Base-by-base conservation (phyloP, 2,888 invertebrate genomes). In the Euplexia lucipara region DNA sequence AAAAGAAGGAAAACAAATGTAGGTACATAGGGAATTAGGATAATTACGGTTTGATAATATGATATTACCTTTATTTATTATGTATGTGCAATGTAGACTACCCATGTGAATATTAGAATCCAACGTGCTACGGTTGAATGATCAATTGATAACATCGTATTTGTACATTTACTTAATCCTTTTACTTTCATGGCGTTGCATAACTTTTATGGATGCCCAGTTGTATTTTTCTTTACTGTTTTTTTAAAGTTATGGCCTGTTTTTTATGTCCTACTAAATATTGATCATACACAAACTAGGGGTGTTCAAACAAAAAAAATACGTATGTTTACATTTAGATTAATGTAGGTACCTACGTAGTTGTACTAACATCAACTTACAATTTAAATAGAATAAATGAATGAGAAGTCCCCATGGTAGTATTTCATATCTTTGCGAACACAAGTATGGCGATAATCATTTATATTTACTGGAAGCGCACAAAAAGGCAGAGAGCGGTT, bases 401-500 rank as follows among this genome's bases (percentile, higher is more conserved):
- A 76, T 63, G 56, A 63, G 67, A 57, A 72, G 61, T 57, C 47
- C 14, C 66, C 49, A 35, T 35, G 10, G 35, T 52, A 53, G 47
- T 76, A 71, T 57, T 71, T 75, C 67, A 71, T 75, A 75, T 60
- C 56, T 56, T 59, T 45, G 53, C 74, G 69, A 57, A 70, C 35
- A 52, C 54, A 66, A 51, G 65, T 66, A 66, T 54, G 44, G 56
- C 59, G 61, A 68, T 76, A 70, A 67, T 62, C 69, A 58, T 75
- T 77, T 79, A 70, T 70, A 59, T 72, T 65, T 64, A 67, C 63
- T 76, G 48, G 53, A 58, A 78, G 71, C 72, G 76, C 71, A 74
- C 71, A 77, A 85, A 86, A 85, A 83, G 75, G 66, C 68, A 67
- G 65, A 81, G 86, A 83, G 88, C 87, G 88, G 86, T 88, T 88